Conservation (phyloP, 1,140 invertebrate species). For the Atta texana region DNA sequence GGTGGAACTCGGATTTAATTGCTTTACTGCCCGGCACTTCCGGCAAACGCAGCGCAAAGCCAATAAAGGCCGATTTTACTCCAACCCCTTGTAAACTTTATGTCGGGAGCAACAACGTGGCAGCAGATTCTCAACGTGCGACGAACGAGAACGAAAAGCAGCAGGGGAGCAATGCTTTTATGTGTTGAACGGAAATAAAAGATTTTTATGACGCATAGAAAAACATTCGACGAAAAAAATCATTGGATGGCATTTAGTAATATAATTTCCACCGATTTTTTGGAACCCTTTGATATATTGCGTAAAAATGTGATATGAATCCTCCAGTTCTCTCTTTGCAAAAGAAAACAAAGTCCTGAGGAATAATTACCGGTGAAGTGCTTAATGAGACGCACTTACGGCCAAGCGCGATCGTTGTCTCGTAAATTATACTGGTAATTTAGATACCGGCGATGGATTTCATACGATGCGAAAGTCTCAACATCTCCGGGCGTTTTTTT, state of each 20-base stretch:
- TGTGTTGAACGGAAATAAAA: not conserved
- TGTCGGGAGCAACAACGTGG: constrained; percentile 37
- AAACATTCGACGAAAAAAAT: not conserved
- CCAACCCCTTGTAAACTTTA: constrained; percentile 77
- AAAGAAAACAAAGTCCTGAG: constrained; percentile 3
- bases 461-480: not conserved
- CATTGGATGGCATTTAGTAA: not conserved
- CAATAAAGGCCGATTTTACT: constrained; percentile 78
- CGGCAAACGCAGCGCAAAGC: constrained; percentile 61
- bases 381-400: constrained; percentile 56
- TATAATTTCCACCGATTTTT: constrained; percentile 16
- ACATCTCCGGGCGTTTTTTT: not conserved
- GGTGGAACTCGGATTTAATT: constrained; percentile 69
- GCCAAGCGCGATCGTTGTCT: constrained; percentile 37
- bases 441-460: constrained; percentile 53
- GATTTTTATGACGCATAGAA: constrained; percentile 30
- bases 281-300: not conserved
- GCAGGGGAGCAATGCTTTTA: not conserved
- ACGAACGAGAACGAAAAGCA: constrained; percentile 1
- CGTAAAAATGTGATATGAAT: not conserved
- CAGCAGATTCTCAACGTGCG: constrained; percentile 7
- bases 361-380: constrained; percentile 46
- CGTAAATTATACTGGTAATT: constrained; percentile 57
- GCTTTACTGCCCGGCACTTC: constrained; percentile 78
- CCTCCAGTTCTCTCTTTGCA: not conserved